phyloP scores from a whole-genome alignment of 2,113 vertebrate species.

The Eleginops maclovinus region DNA sequence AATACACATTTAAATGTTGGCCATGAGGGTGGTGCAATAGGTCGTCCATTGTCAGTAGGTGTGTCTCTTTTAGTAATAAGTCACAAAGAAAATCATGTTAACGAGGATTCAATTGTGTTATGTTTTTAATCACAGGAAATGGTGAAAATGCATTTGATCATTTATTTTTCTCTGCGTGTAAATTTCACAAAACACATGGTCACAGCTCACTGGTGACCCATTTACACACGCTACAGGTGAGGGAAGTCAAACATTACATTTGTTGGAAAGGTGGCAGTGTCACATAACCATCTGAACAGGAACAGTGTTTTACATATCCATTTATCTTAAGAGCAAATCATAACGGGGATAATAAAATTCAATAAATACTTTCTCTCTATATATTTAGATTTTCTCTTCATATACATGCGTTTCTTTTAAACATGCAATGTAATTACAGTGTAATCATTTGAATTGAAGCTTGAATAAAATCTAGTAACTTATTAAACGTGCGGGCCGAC shows the following conservation, averaged over 20 bases:
- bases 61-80: too few species aligned
- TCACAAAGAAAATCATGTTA: too few species aligned
- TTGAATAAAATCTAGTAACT: conserved; percentile 51
- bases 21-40: too few species aligned
- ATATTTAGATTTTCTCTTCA: conserved; percentile 54
- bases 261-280: conserved; percentile 75
- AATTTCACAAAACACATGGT: conserved; percentile 72
- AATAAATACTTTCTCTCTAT: conserved; percentile 59
- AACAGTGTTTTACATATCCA: conserved; percentile 53
- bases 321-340: conserved; percentile 66
- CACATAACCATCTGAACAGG: conserved; percentile 69
- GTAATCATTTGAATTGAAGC: conserved; percentile 58
- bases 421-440: conserved; percentile 79
- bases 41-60: too few species aligned
- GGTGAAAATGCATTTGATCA: conserved; percentile 69
- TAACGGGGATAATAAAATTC: conserved; percentile 52
- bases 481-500: conserved; percentile 21
- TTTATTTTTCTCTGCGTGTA: conserved; percentile 79
- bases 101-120: not conserved
- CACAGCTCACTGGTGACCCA: conserved; percentile 45
- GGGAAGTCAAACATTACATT: conserved; percentile 63
- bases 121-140: conserved; percentile 47
- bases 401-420: conserved; percentile 61
- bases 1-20: too few species aligned
- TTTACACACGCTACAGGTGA: conserved; percentile 56